These are phyloP conservation scores for Mycogona germanica DNA, from an alignment of 2,888 invertebrate genomes.

Conservation along the genomic window DNA sequence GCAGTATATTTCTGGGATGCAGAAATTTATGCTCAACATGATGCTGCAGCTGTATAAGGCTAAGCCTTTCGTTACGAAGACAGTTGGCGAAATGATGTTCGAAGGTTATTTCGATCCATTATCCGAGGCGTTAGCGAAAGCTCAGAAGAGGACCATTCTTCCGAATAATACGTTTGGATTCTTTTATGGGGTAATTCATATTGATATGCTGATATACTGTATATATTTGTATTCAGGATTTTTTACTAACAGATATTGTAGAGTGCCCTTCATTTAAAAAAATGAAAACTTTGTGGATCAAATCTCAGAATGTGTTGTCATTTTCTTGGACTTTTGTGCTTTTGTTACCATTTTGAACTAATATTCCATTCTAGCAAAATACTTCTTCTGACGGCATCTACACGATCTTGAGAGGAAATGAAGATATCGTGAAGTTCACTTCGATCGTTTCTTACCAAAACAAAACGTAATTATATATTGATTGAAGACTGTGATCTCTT, in stretches of 20 bases:
- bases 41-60: constrained; percentile 22
- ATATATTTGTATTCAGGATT: no score
- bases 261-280: background rate
- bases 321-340: background rate
- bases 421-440: constrained; percentile 20
- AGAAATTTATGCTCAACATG: constrained; percentile 8
- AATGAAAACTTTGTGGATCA: background rate
- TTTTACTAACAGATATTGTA: no score
- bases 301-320: no score
- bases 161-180: constrained; percentile 20
- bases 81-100: constrained; percentile 57
- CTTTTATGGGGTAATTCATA: constrained; percentile 17
- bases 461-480: background rate
- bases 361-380: constrained; percentile 14
- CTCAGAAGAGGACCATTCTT: constrained; percentile 8
- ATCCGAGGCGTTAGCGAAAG: constrained; percentile 35
- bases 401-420: constrained; percentile 20
- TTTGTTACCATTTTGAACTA: background rate
- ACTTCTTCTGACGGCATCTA: constrained; percentile 16
- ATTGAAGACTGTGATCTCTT: background rate
- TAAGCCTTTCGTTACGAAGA: constrained; percentile 41
- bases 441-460: constrained; percentile 11
- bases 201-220: background rate
- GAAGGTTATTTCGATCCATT: constrained; percentile 66
- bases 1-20: background rate